Evolutionary conservation across 2,797 vertebrate species (phyloP), one percentile per base, ranked within the genome.

Genomic region (Gambusia yucatana): DNA sequence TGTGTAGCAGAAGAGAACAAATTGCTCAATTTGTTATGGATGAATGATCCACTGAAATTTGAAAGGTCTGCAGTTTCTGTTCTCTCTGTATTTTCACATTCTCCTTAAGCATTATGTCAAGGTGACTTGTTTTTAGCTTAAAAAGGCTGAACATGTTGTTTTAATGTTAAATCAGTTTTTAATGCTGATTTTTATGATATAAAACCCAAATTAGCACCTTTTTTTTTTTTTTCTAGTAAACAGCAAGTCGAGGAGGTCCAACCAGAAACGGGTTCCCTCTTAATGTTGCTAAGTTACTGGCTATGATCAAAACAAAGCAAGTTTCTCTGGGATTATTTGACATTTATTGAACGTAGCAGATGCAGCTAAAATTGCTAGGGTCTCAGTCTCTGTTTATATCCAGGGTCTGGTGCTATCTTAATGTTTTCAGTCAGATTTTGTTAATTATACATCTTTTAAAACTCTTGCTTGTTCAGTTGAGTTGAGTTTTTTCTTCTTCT

Each of bases 1-100:
- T 22, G n/a, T 33, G 28, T 33, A 46, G 28, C 43, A 33, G 28
- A 61, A 44, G 9, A n/a, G 25, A 74, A 2, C 72, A 55, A 57
- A 43, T 43, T 30, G 52, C 57, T 61, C 20, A 59, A 20, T 17
- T 59, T 75, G 41, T 61, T 59, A 75, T 17, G 41, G 73, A 61
- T 75, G 41, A 75, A 46, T 33, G n/a, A 61, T 44, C 16, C 43
- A 46, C n/a, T 61, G 43, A 75, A 28, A 44, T 61, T 44, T 44
- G 6, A 61, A 75, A 43, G 30, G 46, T 72, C 46, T 50, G 28
- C 16, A 57, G 50, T 74, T 74, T 74, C 71, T 22, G 33, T 46
- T 44, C 44, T 16, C 41, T 75, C 44, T 75, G 73, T 46, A 33
- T 30, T 75, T 63, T 17, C 43, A 33, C 13, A 75, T 61, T 75